These are phyloP conservation scores for Hemicordylus capensis DNA, from an alignment of 2,113 vertebrate species.

Conservation along the genomic window DNA sequence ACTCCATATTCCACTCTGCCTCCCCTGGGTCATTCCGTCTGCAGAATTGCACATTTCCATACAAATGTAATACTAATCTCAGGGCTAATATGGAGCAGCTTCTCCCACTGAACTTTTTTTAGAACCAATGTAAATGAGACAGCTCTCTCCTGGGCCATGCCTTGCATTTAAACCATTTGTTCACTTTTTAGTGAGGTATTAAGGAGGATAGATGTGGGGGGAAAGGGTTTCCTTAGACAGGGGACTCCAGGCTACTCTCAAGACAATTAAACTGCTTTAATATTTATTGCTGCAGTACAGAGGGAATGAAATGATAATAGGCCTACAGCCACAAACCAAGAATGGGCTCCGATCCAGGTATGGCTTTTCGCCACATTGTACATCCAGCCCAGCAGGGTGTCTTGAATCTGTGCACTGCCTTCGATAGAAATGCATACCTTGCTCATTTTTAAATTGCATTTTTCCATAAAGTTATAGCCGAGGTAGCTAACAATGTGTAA, in stretches of 20 bases:
- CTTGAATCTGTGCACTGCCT: not conserved
- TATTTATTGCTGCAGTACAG: fast-evolving
- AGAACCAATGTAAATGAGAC: not conserved
- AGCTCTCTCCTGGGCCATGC: not conserved
- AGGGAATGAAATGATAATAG: fast-evolving
- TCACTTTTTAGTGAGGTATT: fast-evolving
- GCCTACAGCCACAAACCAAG: not conserved
- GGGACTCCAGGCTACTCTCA: not conserved
- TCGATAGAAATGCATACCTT: no score
- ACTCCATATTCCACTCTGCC: not conserved
- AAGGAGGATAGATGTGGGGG: no score
- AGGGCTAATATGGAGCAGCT: constrained; percentile 5
- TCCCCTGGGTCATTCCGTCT: not conserved
- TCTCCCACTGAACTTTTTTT: not conserved
- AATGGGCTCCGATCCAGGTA: not conserved
- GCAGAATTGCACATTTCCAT: constrained; percentile 3
- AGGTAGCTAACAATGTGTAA: no score
- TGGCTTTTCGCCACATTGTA: not conserved
- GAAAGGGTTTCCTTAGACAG: not conserved
- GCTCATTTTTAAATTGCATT: no score
- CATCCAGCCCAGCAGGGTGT: not conserved
- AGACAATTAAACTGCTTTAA: fast-evolving
- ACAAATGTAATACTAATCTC: not conserved
- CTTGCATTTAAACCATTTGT: not conserved
- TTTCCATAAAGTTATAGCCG: no score